phyloP scores from a whole-genome alignment of 2,888 invertebrate species.

The Thereva unica region DNA sequence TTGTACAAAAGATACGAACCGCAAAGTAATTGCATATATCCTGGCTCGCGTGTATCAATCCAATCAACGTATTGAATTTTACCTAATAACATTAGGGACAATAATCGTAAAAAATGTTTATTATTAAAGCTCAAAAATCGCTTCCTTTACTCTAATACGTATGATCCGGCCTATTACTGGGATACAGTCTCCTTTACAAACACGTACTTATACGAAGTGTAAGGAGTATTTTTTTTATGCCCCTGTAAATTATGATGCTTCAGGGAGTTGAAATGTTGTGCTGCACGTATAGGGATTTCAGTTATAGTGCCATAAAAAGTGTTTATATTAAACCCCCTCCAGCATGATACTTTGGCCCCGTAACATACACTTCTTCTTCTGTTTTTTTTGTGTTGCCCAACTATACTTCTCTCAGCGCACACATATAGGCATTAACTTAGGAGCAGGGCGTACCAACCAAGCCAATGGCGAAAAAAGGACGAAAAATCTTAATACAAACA shows the following conservation, averaged over 20 bases:
- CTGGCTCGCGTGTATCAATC: constrained; percentile 3
- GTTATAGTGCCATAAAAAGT: constrained; percentile 42
- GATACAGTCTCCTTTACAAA: constrained; percentile 16
- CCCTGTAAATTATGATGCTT: constrained; percentile 41
- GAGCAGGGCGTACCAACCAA: constrained; percentile 24
- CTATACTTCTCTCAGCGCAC: constrained; percentile 8
- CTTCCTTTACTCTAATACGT: neutral
- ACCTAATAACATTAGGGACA: constrained; percentile 27
- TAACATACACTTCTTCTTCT: neutral
- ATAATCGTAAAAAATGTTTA: constrained; percentile 37
- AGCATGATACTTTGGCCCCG: constrained; percentile 17
- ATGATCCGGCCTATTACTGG: constrained; percentile 9
- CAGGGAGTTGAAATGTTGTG: constrained; percentile 38
- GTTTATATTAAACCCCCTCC: constrained; percentile 39
- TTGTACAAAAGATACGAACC: no score
- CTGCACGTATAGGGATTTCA: constrained; percentile 40
- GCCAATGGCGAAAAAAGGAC: constrained; percentile 20
- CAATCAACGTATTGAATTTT: constrained; percentile 29
- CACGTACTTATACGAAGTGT: constrained; percentile 30
- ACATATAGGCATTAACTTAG: constrained; percentile 20
- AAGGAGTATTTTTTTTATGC: constrained; percentile 33
- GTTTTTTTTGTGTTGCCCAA: neutral
- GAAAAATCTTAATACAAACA: constrained; percentile 34
- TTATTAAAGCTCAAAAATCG: constrained; percentile 38
- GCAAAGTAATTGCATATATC: no score